These are phyloP conservation scores for Calliopsis andreniformis DNA, from an alignment of 1,140 invertebrate species.

Conservation along the genomic window DNA sequence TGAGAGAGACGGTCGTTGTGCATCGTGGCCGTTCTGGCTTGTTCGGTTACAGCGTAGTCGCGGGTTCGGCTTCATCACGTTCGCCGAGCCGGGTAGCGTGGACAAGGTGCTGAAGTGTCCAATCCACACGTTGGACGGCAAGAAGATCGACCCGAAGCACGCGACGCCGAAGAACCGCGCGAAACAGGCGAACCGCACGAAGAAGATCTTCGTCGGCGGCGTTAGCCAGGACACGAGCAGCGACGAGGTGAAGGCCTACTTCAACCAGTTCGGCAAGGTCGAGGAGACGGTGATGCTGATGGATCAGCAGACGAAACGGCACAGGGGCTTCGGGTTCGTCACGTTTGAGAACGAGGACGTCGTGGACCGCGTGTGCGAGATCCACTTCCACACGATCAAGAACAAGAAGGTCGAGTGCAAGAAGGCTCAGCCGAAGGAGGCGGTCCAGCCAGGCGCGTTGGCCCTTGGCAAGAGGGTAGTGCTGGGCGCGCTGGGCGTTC, in stretches of 20 bases:
- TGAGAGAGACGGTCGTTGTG: constrained; percentile 61
- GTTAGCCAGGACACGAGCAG: constrained; percentile 95
- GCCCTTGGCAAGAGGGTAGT: constrained; percentile 88
- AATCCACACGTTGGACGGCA: constrained; percentile 95
- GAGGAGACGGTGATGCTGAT: constrained; percentile 97
- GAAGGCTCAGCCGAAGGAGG: constrained; percentile 95
- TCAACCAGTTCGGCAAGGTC: constrained; percentile 94
- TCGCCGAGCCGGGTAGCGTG: constrained; percentile 93
- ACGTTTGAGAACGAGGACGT: constrained; percentile 96
- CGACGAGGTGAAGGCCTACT: constrained; percentile 95
- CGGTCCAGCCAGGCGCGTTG: constrained; percentile 88
- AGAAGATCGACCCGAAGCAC: constrained; percentile 97
- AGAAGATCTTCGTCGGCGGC: constrained; percentile 96
- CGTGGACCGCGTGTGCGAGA: constrained; percentile 94
- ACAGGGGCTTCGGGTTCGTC: constrained; percentile 95
- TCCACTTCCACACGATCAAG: constrained; percentile 96
- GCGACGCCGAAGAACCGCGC: constrained; percentile 95
- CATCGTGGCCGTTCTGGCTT: constrained; percentile 70
- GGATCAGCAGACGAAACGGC: constrained; percentile 96
- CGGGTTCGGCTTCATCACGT: constrained; percentile 96
- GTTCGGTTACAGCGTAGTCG: constrained; percentile 90
- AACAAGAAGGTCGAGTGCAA: constrained; percentile 97
- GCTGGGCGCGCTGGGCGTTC: constrained; percentile 85
- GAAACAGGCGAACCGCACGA: constrained; percentile 91
- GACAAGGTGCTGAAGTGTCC: constrained; percentile 94